phyloP scores from a whole-genome alignment of 92 coral and sea anemone species.

The Meandrina meandrites region DNA sequence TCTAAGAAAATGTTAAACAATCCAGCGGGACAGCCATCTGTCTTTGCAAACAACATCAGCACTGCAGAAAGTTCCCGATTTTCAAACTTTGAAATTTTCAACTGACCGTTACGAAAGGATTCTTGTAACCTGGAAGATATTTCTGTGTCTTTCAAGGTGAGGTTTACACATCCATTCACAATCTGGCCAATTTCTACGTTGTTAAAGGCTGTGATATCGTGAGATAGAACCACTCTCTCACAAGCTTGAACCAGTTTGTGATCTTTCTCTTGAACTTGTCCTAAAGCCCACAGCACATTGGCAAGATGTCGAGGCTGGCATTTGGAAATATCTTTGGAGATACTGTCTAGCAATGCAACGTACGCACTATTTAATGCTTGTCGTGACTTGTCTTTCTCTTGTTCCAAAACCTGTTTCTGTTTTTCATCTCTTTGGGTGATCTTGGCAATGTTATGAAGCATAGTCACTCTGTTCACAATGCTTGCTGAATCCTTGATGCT shows the following conservation, averaged over 20 bases:
- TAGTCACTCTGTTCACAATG: slow-evolving; percentile 17
- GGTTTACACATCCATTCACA: slow-evolving; percentile 23
- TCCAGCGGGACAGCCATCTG: background rate
- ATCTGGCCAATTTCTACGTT: slow-evolving; percentile 7
- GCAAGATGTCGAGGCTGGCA: slow-evolving; percentile 7
- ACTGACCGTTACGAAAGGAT: background rate
- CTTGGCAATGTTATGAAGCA: slow-evolving; percentile 18
- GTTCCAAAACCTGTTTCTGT: background rate
- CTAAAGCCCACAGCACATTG: slow-evolving; percentile 24
- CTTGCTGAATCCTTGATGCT: background rate
- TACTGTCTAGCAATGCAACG: slow-evolving; percentile 6
- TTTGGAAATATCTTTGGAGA: background rate
- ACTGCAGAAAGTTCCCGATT: background rate
- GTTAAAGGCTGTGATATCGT: background rate
- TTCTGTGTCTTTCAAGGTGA: background rate
- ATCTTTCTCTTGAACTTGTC: slow-evolving; percentile 12
- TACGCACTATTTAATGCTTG: background rate
- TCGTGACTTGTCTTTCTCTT: background rate
- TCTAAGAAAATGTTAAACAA: slow-evolving; percentile 10
- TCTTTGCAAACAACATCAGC: slow-evolving; percentile 9
- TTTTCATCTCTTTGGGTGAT: slow-evolving; percentile 1
- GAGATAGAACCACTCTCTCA: slow-evolving; percentile 19
- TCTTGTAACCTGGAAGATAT: background rate
- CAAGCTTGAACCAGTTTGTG: slow-evolving; percentile 7
- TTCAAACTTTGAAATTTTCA: background rate